Evolutionary conservation across 2,888 invertebrate genomes (phyloP).

Genomic region (Tupiocoris notatus): DNA sequence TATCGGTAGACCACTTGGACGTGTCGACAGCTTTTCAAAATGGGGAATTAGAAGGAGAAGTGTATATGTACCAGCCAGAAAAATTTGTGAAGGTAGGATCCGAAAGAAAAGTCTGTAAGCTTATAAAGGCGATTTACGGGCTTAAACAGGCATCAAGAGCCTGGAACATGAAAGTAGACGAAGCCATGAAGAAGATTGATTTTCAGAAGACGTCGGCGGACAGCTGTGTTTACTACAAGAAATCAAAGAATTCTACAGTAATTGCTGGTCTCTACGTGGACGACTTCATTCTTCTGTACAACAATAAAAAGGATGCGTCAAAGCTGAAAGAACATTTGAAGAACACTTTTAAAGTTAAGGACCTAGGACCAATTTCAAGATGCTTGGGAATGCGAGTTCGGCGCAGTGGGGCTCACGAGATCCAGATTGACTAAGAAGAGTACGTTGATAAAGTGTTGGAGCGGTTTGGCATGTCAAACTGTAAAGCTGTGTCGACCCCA

Average conservation of each 20-base stretch:
- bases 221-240: constrained; percentile 51
- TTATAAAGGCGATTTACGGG: constrained; percentile 53
- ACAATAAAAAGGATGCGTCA: too few species aligned
- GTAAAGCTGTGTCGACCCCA: background rate
- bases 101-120: constrained; percentile 50
- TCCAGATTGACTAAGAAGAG: background rate
- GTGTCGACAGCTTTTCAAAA: constrained; percentile 52
- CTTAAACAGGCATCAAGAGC: constrained; percentile 53
- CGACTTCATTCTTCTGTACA: too few species aligned
- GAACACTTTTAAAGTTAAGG: background rate
- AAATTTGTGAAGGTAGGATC: constrained; percentile 50
- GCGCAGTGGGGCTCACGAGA: background rate
- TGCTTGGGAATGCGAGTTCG: background rate
- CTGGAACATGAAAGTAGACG: constrained; percentile 52
- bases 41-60: constrained; percentile 51
- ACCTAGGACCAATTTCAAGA: background rate
- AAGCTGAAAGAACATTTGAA: too few species aligned
- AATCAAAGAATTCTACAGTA: constrained; percentile 40
- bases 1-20: constrained; percentile 50
- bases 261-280: constrained; percentile 51
- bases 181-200: constrained; percentile 49
- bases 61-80: constrained; percentile 53
- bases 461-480: background rate
- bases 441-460: background rate
- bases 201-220: constrained; percentile 51